These are phyloP conservation scores for Sthenelais limicola DNA, from an alignment of 2,888 invertebrate species.

Conservation along the genomic window DNA sequence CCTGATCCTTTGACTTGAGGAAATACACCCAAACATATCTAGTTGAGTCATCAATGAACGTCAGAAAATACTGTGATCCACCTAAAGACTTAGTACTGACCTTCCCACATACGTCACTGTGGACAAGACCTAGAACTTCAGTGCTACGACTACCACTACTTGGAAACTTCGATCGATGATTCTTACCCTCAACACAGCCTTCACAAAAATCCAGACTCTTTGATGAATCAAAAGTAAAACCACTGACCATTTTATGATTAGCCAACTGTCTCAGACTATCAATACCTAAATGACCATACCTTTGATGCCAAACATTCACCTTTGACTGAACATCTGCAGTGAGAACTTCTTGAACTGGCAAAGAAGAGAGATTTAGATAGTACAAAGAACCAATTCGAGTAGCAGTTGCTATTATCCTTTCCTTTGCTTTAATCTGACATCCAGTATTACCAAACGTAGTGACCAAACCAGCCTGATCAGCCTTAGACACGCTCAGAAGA, in stretches of 20 bases:
- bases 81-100: slow-evolving; percentile 4
- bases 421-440: slow-evolving; percentile 25
- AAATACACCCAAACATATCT: slow-evolving; percentile 34
- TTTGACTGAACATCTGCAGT: neutral
- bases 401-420: slow-evolving; percentile 20
- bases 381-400: slow-evolving; percentile 16
- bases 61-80: slow-evolving; percentile 37
- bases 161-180: slow-evolving; percentile 8
- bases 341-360: neutral
- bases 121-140: slow-evolving; percentile 7
- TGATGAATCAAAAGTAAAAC: slow-evolving; percentile 3
- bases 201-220: slow-evolving; percentile 25
- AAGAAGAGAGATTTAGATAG: neutral
- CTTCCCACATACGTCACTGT: slow-evolving; percentile 38
- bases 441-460: slow-evolving; percentile 21
- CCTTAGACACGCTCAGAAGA: slow-evolving; percentile 35
- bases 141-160: neutral
- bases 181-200: slow-evolving; percentile 32
- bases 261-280: slow-evolving; percentile 26
- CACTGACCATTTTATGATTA: neutral
- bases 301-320: slow-evolving; percentile 31
- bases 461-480: neutral
- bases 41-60: slow-evolving; percentile 38
- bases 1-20: slow-evolving; percentile 38
- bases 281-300: slow-evolving; percentile 31